These are phyloP conservation scores for Hemithea aestivaria DNA, from an alignment of 2,888 invertebrate species.

Conservation along the genomic window DNA sequence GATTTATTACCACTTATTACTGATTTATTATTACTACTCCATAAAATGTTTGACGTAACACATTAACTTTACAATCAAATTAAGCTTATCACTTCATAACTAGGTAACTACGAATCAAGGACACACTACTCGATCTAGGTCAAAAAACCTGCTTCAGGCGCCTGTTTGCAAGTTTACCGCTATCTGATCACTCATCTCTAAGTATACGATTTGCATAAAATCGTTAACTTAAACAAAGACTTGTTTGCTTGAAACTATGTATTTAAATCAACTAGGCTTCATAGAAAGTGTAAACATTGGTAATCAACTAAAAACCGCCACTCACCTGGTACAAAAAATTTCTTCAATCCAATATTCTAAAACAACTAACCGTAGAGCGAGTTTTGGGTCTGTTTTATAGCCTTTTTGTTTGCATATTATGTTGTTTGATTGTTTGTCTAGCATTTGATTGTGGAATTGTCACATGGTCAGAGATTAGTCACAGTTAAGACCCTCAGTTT, in stretches of 20 bases:
- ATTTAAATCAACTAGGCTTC: too few relatives aligned
- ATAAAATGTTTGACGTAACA: too few relatives aligned
- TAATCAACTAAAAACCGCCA: too few relatives aligned
- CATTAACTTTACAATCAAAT: too few relatives aligned
- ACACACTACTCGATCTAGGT: conserved; percentile 40
- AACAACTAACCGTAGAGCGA: background rate
- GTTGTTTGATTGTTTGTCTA: conserved; percentile 2
- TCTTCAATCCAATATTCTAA: too few relatives aligned
- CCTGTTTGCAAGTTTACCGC: conserved; percentile 45
- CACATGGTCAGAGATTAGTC: conserved; percentile 7
- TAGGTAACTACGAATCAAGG: conserved; percentile 39
- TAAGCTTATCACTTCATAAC: background rate
- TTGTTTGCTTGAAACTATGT: background rate
- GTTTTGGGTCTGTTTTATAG: background rate
- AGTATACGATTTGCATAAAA: conserved; percentile 37
- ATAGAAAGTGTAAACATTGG: too few relatives aligned
- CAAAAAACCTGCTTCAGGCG: conserved; percentile 39
- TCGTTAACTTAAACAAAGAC: background rate
- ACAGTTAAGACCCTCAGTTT: background rate
- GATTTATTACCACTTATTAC: too few relatives aligned
- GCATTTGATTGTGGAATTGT: conserved; percentile 8
- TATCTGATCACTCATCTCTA: conserved; percentile 50
- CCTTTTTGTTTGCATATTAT: too few relatives aligned
- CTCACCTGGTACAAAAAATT: too few relatives aligned
- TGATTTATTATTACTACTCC: too few relatives aligned